These are phyloP conservation scores for Eudemis profundana DNA, from an alignment of 2,888 invertebrate species.

Conservation along the genomic window DNA sequence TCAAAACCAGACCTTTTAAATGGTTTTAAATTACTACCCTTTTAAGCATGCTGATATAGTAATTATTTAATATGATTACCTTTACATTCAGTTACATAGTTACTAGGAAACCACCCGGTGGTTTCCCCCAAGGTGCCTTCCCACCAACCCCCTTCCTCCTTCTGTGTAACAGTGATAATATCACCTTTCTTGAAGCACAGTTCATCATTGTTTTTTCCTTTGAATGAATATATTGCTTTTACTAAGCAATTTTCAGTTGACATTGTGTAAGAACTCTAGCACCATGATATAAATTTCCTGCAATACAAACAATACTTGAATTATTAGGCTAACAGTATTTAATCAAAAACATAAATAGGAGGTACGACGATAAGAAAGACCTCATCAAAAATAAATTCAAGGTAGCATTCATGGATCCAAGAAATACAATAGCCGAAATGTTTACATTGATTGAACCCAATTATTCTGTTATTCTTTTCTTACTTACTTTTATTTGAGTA, in stretches of 20 bases:
- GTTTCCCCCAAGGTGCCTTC: constrained; percentile 98
- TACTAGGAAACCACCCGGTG: constrained; percentile 99
- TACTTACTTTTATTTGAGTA: constrained; percentile 26
- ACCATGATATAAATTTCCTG: constrained; percentile 65
- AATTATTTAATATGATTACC: constrained; percentile 64
- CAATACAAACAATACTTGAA: constrained; percentile 43
- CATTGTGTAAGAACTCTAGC: constrained; percentile 75
- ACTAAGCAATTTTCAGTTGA: constrained; percentile 89
- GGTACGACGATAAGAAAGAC: constrained; percentile 1
- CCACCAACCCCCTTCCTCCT: constrained; percentile 99
- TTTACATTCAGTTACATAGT: constrained; percentile 97
- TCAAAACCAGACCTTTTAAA: too few relatives aligned
- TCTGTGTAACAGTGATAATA: constrained; percentile 97
- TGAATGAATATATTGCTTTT: constrained; percentile 96
- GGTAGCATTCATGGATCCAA: constrained; percentile 7
- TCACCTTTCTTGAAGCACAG: constrained; percentile 98
- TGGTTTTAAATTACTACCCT: too few relatives aligned
- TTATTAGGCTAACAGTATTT: background rate
- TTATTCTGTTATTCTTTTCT: background rate
- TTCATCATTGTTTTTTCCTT: constrained; percentile 99
- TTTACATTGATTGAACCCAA: background rate
- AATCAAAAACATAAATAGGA: background rate
- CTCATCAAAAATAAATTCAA: constrained; percentile 37
- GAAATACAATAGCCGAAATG: background rate
- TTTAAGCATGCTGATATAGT: background rate